phyloP scores from a whole-genome alignment of 1,140 invertebrate genomes.

The Cydia splendana region DNA sequence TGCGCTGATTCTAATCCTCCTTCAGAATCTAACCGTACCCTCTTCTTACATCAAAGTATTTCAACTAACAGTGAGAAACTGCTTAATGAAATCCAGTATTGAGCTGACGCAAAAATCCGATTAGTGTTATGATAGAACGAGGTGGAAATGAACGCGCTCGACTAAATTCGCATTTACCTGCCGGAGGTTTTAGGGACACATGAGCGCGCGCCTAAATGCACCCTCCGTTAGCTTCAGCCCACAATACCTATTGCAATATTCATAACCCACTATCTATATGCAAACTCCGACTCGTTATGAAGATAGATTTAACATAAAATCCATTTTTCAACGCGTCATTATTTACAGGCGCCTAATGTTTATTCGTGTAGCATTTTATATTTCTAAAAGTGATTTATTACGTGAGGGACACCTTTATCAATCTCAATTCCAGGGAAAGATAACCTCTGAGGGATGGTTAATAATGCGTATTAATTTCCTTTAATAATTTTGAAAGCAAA shows the following conservation, averaged over 20 bases:
- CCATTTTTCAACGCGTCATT: slow-evolving; percentile 14
- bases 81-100: no score
- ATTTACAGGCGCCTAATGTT: neutral
- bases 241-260: slow-evolving; percentile 25
- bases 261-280: slow-evolving; percentile 25
- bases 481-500: neutral
- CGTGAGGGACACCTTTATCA: slow-evolving; percentile 18
- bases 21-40: no score
- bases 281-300: slow-evolving; percentile 4
- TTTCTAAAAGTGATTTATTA: neutral
- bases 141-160: slow-evolving; percentile 13
- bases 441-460: slow-evolving; percentile 20
- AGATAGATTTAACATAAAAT: slow-evolving; percentile 22
- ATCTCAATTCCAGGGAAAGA: slow-evolving; percentile 16
- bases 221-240: neutral
- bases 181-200: slow-evolving; percentile 24
- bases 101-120: slow-evolving; percentile 14
- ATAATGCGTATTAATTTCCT: slow-evolving; percentile 6
- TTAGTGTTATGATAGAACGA: slow-evolving; percentile 14
- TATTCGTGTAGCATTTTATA: neutral
- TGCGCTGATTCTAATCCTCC: no score
- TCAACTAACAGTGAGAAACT: no score
- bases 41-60: no score
- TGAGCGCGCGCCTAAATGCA: slow-evolving; percentile 20
- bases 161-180: slow-evolving; percentile 21